Evolutionary conservation across 2,797 vertebrate genomes (phyloP).

Genomic region (Sciurus vulgaris): DNA sequence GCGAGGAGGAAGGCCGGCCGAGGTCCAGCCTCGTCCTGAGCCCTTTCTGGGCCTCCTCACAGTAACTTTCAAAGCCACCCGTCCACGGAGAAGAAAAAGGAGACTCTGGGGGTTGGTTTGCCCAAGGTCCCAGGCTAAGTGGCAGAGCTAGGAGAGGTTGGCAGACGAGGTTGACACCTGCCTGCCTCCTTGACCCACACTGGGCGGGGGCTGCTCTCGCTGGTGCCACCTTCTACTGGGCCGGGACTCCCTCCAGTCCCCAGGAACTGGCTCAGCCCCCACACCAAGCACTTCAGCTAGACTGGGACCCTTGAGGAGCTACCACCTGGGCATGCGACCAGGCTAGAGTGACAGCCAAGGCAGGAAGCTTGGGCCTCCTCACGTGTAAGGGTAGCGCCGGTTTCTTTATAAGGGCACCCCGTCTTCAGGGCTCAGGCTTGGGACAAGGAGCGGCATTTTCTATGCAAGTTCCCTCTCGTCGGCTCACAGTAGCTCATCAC

Average conservation of each 20-base stretch:
- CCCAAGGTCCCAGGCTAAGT: not conserved
- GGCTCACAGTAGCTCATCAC: not conserved
- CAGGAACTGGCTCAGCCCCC: not conserved
- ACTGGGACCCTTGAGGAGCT: not conserved
- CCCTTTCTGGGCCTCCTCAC: not conserved
- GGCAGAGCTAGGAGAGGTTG: not conserved
- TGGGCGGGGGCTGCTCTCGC: not conserved
- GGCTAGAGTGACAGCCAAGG: not conserved
- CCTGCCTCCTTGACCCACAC: too few relatives aligned
- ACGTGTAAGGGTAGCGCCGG: not conserved
- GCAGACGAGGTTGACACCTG: not conserved
- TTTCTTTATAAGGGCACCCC: not conserved
- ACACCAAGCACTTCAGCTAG: not conserved
- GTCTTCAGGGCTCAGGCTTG: not conserved
- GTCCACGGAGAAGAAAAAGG: not conserved
- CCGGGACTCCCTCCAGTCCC: too few relatives aligned
- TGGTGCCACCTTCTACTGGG: not conserved
- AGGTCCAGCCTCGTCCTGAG: not conserved
- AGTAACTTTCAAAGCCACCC: not conserved
- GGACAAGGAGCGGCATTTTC: fast-evolving
- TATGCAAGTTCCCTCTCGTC: too few relatives aligned
- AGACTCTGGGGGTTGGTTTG: too few relatives aligned
- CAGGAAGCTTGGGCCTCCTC: not conserved
- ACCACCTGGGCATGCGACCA: not conserved
- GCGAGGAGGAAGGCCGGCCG: not conserved